Conservation (phyloP, 1,140 invertebrate species). For the silkworm (Bombyx mori) region ASM3026992v2 NC_085117.1:6773001-6773500, state of each 20-base stretch:
- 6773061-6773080: conserved; percentile 63
- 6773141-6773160: too few species aligned
- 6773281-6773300: conserved; percentile 44
- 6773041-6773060: conserved; percentile 48
- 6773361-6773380: conserved; percentile 73
- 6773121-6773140: too few species aligned
- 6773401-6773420: conserved; percentile 71
- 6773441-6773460: too few species aligned
- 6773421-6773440: conserved; percentile 63
- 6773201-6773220: background rate
- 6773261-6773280: conserved; percentile 34
- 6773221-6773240: too few species aligned
- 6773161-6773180: too few species aligned
- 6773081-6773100: background rate
- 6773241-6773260: too few species aligned
- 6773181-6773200: background rate
- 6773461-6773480: too few species aligned
- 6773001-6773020: conserved; percentile 74
- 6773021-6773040: conserved; percentile 74
- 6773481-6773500: too few species aligned
- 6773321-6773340: conserved; percentile 78
- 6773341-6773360: conserved; percentile 67
- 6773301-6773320: conserved; percentile 71
- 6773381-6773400: conserved; percentile 58
- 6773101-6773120: too few species aligned